phyloP scores from a whole-genome alignment of 2,797 vertebrate species.

The Moxostoma hubbsi region DNA sequence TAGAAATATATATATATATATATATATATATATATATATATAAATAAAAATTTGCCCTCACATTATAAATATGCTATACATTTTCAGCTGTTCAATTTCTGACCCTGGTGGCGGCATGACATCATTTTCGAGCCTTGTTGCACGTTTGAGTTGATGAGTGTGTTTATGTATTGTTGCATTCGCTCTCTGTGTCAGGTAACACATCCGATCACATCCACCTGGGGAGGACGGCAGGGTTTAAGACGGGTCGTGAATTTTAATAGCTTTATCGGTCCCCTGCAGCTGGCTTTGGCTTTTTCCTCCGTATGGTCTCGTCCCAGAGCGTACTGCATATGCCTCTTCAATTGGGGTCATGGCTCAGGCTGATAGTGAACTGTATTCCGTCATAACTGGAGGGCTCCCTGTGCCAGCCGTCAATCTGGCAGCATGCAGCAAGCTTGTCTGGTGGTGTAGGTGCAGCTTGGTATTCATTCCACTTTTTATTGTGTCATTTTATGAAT shows the following conservation, averaged over 20 bases:
- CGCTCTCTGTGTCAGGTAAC: slow-evolving; percentile 57
- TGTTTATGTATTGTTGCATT: slow-evolving; percentile 38
- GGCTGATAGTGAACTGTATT: slow-evolving; percentile 71
- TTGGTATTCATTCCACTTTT: slow-evolving; percentile 38
- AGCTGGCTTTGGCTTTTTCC: slow-evolving; percentile 63
- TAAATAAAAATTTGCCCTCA: too few species aligned
- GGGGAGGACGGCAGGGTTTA: slow-evolving; percentile 59
- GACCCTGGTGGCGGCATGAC: background rate
- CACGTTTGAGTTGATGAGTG: slow-evolving; percentile 23
- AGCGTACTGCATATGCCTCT: slow-evolving; percentile 75
- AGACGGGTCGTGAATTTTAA: slow-evolving; percentile 72
- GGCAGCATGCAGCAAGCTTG: slow-evolving; percentile 29
- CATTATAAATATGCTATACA: too few species aligned
- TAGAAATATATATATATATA: too few species aligned
- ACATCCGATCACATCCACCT: slow-evolving; percentile 60
- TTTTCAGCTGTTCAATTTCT: too few species aligned
- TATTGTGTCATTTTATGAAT: slow-evolving; percentile 42
- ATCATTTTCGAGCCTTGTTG: slow-evolving; percentile 15
- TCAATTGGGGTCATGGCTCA: slow-evolving; percentile 74
- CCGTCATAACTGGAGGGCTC: slow-evolving; percentile 64
- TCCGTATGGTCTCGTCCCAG: slow-evolving; percentile 66
- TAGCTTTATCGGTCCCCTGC: slow-evolving; percentile 75
- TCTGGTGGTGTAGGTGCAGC: slow-evolving; percentile 27
- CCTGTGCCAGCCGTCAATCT: slow-evolving; percentile 17
- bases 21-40: too few species aligned